phyloP scores from a whole-genome alignment of 2,888 invertebrate genomes.

The Nasonia oneida region DNA sequence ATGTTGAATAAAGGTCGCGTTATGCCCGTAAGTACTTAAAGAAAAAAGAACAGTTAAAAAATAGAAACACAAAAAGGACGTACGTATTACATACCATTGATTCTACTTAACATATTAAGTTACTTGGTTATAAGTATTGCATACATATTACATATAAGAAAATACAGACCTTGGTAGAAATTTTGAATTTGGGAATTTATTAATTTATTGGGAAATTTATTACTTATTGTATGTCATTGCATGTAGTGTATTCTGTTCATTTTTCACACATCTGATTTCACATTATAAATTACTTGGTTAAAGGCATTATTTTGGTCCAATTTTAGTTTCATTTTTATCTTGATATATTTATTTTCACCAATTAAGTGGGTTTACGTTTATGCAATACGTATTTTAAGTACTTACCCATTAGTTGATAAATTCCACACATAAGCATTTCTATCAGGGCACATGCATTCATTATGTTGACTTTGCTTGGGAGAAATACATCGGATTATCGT shows the following conservation, averaged over 20 bases:
- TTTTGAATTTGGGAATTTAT: slow-evolving; percentile 47
- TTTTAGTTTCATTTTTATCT: background rate
- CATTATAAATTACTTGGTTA: background rate
- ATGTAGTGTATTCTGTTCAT: background rate
- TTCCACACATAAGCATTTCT: slow-evolving; percentile 45
- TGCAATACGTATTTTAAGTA: slow-evolving; percentile 31
- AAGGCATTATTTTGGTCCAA: background rate
- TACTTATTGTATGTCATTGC: slow-evolving; percentile 16
- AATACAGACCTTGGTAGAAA: slow-evolving; percentile 62
- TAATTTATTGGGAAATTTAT: slow-evolving; percentile 33
- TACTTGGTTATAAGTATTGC: slow-evolving; percentile 62
- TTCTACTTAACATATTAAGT: slow-evolving; percentile 76
- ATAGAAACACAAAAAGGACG: slow-evolving; percentile 72
- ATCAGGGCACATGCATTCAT: slow-evolving; percentile 61
- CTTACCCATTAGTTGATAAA: slow-evolving; percentile 33
- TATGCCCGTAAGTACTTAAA: slow-evolving; percentile 78
- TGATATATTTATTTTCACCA: slow-evolving; percentile 10
- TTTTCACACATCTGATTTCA: background rate
- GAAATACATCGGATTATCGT: slow-evolving; percentile 59
- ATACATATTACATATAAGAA: slow-evolving; percentile 71
- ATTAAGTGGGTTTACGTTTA: slow-evolving; percentile 12
- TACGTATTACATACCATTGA: slow-evolving; percentile 78
- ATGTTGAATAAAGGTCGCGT: slow-evolving; percentile 78
- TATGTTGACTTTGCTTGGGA: slow-evolving; percentile 63
- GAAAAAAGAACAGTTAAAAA: slow-evolving; percentile 66